Base-by-base conservation (phyloP, 2,888 invertebrate species). In the Callinectes sapidus region DNA sequence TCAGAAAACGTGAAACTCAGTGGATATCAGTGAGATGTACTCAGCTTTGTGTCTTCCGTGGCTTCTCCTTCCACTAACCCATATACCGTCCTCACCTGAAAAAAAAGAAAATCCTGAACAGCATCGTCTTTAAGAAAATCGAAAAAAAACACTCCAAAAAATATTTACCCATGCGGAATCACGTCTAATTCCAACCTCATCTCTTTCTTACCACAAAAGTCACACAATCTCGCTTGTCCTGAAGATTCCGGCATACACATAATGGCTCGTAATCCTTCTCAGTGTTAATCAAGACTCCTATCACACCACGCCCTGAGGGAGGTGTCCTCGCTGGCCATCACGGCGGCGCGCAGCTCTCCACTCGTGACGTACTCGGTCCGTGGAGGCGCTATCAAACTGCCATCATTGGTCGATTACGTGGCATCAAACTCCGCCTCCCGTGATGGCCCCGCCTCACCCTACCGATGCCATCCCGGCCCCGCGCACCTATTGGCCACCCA, bases 401-500 rank as follows among this genome's bases (percentile, higher is more conserved):
- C 91, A 93, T 93, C 93, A 93, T 93, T 93, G 93, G 93, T 89
- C 42, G 87, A 93, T 93, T 90, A 93, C 16, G 71, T 23, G 71
- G 89, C 55, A 91, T 93, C 61, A 90, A 90, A 91, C 93, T 89
- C 93, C 93, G 91, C 93, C 93, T 71, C 61, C 87, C 28, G 71
- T 90, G 89, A 93, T 93, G 89, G 87, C 93, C 93, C 66, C 91
- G 93, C 92, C 93, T 77, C 81, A 28, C 86, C 87, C 87, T 77
- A 13, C 89, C 77, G 48, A 48, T 87, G 61, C 77, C 92, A 81
- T 81, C 61, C 85, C 86, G 55, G 54, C 39, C 66, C 81, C 92
- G 89, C 77, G 48, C 92, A 89, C 81, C 85, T 28, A 92, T 89
- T 89, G 89, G 92, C 85, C 71, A 88, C 90, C 90, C 35, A 55